Conservation (phyloP, 2,797 vertebrate genomes). For the Mus spretus region DNA sequence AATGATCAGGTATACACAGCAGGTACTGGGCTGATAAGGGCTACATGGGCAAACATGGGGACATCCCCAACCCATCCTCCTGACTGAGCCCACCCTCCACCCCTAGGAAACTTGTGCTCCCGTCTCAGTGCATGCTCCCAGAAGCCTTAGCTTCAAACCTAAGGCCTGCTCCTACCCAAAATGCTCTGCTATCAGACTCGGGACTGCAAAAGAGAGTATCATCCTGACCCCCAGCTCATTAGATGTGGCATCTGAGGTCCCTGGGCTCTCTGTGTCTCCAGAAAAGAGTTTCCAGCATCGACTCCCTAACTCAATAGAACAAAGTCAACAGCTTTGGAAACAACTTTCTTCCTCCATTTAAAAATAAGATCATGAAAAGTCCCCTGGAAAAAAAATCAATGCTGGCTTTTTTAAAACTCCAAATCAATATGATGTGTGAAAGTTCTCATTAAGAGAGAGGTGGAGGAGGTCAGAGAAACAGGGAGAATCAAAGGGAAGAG, state of each 20-base stretch:
- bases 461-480: slow-evolving; percentile 66
- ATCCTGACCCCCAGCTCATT: slow-evolving; percentile 49
- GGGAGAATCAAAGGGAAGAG: neutral
- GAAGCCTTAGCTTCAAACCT: neutral
- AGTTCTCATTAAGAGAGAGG: slow-evolving; percentile 80
- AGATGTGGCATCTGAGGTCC: neutral
- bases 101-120: fast-evolving
- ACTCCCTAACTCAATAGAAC: slow-evolving; percentile 71
- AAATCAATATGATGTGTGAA: slow-evolving; percentile 85
- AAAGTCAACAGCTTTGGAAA: slow-evolving; percentile 83
- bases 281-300: slow-evolving; percentile 71
- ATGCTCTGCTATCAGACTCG: neutral
- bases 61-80: neutral
- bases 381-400: slow-evolving; percentile 77
- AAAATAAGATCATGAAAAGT: slow-evolving; percentile 83
- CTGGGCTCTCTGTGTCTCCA: neutral
- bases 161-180: neutral
- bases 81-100: neutral
- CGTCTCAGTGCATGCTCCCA: neutral
- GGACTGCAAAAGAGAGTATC: neutral
- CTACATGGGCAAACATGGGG: too few relatives aligned
- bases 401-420: slow-evolving; percentile 80
- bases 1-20: neutral
- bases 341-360: slow-evolving; percentile 79
- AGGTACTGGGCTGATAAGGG: too few relatives aligned